Evolutionary conservation across 2,888 invertebrate species (phyloP).

Genomic region (Campoletis raptor): DNA sequence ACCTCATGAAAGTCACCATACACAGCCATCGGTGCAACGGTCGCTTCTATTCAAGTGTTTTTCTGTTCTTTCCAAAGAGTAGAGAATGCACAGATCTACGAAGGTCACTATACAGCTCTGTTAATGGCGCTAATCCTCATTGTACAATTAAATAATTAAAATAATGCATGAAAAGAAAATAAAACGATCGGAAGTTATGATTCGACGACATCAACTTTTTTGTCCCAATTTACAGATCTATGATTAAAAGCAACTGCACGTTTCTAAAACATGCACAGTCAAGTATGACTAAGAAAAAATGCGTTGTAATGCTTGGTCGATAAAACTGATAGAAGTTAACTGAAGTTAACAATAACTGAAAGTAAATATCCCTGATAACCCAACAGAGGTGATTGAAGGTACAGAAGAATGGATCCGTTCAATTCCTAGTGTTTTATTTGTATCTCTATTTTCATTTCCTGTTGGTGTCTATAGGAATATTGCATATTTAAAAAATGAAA

Average conservation of each 20-base stretch:
- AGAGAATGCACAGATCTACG: not conserved
- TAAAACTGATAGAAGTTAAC: not conserved
- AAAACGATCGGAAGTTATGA: not conserved
- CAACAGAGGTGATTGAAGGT: conserved; percentile 11
- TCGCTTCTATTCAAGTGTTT: not conserved
- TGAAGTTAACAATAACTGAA: conserved; percentile 1
- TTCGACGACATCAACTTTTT: not conserved
- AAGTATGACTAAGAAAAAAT: not conserved
- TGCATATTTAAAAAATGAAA: not conserved
- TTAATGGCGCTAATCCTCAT: not conserved
- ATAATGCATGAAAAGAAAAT: not conserved
- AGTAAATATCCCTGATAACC: conserved; percentile 17
- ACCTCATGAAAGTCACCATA: not conserved
- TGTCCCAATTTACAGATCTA: not conserved
- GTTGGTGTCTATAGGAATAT: conserved; percentile 9
- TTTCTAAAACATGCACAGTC: not conserved
- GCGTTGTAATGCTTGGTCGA: not conserved
- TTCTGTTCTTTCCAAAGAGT: not conserved
- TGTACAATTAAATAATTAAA: not conserved
- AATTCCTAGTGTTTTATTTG: conserved; percentile 69
- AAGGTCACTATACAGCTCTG: not conserved
- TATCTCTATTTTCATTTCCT: conserved; percentile 65
- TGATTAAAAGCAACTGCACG: not conserved
- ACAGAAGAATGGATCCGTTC: conserved; percentile 55
- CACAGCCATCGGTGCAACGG: too few relatives aligned